Percentiles rank a stretch among this genome's conserved stretches.
These are phyloP conservation scores for Suricata suricatta DNA, from an alignment of 2,113 vertebrate genomes.

Conservation along the genomic window DNA sequence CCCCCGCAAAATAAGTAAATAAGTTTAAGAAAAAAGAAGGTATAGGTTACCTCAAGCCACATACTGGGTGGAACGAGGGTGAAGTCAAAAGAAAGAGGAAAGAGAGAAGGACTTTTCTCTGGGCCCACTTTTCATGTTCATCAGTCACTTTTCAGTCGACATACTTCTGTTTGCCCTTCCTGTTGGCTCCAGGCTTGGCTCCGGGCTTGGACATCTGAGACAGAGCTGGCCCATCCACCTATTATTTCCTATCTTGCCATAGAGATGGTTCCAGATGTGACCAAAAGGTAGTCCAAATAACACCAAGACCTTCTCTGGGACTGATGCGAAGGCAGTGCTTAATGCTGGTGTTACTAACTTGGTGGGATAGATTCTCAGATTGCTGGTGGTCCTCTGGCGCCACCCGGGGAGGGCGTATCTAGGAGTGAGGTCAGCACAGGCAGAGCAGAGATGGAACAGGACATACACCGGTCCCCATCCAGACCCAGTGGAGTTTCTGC, in stretches of 20 bases:
- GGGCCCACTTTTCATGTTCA: not conserved
- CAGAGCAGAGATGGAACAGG: not conserved
- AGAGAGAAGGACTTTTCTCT: not conserved
- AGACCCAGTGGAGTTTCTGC: not conserved
- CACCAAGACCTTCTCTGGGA: not conserved
- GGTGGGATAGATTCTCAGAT: too few species aligned
- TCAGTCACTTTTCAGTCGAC: not conserved
- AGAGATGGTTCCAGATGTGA: not conserved
- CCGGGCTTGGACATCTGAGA: not conserved
- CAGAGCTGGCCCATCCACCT: not conserved
- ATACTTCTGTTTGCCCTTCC: not conserved
- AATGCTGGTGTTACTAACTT: fast-evolving
- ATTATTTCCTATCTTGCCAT: not conserved
- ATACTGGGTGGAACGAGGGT: not conserved
- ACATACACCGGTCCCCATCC: not conserved
- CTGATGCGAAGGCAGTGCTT: not conserved
- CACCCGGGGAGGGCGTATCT: not conserved
- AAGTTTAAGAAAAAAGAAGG: too few species aligned
- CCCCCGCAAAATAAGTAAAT: too few species aligned
- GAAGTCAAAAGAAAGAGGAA: not conserved
- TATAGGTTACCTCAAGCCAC: fast-evolving
- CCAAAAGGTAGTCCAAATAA: not conserved
- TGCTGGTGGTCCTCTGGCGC: not conserved
- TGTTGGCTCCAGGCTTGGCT: not conserved
- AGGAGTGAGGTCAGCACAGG: not conserved